phyloP scores from a whole-genome alignment of 2,888 invertebrate species.

The Drosophila helvetica region DNA sequence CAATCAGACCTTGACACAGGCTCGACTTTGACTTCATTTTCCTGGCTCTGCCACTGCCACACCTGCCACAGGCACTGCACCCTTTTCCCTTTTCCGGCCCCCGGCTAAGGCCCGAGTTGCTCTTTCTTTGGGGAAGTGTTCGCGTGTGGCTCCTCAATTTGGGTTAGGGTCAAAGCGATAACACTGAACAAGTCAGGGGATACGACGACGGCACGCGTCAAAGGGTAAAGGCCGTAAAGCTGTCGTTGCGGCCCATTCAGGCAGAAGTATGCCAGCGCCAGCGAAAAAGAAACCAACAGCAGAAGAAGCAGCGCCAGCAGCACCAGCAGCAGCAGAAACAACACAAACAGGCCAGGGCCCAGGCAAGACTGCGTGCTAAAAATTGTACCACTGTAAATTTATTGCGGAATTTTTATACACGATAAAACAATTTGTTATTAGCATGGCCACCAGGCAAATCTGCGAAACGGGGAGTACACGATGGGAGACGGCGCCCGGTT shows the following conservation, averaged over 20 bases:
- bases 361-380: conserved; percentile 61
- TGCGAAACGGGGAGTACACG: too few relatives aligned
- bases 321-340: conserved; percentile 1
- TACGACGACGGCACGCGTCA: conserved; percentile 53
- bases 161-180: conserved; percentile 82
- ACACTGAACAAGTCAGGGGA: conserved; percentile 69
- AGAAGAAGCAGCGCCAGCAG: too few relatives aligned
- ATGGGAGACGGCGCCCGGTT: neutral
- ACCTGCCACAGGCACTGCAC: conserved; percentile 34
- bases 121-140: conserved; percentile 43
- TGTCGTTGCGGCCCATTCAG: conserved; percentile 52
- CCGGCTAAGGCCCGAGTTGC: conserved; percentile 14
- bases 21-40: conserved; percentile 68
- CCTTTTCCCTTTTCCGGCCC: neutral
- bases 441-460: conserved; percentile 66
- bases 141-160: conserved; percentile 81
- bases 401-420: conserved; percentile 72
- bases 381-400: conserved; percentile 61
- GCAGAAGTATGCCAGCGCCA: conserved; percentile 39
- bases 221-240: conserved; percentile 66
- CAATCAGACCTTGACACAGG: conserved; percentile 61
- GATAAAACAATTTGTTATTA: conserved; percentile 78
- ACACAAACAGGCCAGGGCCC: conserved; percentile 23
- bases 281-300: conserved; percentile 2
- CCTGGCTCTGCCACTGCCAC: conserved; percentile 18